phyloP scores from a whole-genome alignment of 2,888 invertebrate genomes.

The Ichneumoninae sp. region DNA sequence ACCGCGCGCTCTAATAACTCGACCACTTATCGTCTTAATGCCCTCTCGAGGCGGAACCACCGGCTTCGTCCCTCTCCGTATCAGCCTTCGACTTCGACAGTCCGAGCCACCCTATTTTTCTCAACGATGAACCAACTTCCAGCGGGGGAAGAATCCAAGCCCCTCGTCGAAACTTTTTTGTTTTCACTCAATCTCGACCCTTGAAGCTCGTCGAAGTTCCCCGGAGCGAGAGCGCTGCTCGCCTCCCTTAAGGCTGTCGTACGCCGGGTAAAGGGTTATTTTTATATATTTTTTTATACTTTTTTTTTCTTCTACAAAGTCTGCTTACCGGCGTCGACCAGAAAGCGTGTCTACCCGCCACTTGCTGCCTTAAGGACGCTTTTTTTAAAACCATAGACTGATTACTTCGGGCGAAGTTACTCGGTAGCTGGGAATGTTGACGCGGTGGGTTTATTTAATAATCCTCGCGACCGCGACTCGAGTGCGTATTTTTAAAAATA shows the following conservation, averaged over 20 bases:
- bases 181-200: constrained; percentile 56
- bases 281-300: not conserved
- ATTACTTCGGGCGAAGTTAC: constrained; percentile 14
- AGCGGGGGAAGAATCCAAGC: not conserved
- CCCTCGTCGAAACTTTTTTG: constrained; percentile 51
- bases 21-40: constrained; percentile 45
- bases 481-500: too few relatives aligned
- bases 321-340: constrained; percentile 5
- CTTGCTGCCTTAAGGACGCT: not conserved
- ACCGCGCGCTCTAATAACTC: constrained; percentile 39
- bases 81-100: constrained; percentile 1
- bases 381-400: constrained; percentile 8
- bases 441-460: not conserved
- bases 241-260: constrained; percentile 13
- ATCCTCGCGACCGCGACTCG: not conserved
- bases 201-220: constrained; percentile 11
- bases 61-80: not conserved
- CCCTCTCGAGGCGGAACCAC: constrained; percentile 32
- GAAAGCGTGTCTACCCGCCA: not conserved
- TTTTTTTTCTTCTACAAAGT: not conserved
- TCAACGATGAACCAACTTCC: constrained; percentile 31
- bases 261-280: constrained; percentile 15
- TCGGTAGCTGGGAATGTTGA: not conserved
- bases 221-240: constrained; percentile 21
- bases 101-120: constrained; percentile 38